Conservation (phyloP, 1,140 invertebrate genomes). For the Bradynema listronoti region DNA sequence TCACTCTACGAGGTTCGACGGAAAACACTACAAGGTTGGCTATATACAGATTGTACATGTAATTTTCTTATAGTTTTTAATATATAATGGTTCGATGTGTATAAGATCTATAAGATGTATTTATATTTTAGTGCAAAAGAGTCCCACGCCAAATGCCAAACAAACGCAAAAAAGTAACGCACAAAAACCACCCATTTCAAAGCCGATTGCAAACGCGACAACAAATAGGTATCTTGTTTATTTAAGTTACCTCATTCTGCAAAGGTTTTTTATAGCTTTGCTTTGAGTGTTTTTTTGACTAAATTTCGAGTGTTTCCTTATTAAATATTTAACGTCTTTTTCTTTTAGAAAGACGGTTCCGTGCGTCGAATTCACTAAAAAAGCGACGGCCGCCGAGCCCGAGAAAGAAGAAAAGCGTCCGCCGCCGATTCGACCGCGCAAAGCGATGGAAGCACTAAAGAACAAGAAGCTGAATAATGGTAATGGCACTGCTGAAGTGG, state of each 20-base stretch:
- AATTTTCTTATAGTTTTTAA: background rate
- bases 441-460: background rate
- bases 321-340: background rate
- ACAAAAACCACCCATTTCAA: background rate
- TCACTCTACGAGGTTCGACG: constrained; percentile 19
- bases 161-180: background rate
- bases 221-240: background rate
- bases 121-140: background rate
- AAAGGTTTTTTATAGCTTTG: constrained; percentile 5
- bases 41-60: constrained; percentile 4
- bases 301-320: background rate
- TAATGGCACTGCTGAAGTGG: background rate
- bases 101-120: background rate
- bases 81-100: background rate
- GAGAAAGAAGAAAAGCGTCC: background rate
- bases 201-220: no score
- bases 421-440: constrained; percentile 4
- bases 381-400: background rate
- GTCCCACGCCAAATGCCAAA: background rate
- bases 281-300: background rate
- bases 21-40: background rate
- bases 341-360: background rate
- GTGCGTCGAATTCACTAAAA: no score
- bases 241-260: background rate
- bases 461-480: background rate